Evolutionary conservation across 2,797 vertebrate genomes (phyloP).

Genomic region (Linurgus olivaceus): DNA sequence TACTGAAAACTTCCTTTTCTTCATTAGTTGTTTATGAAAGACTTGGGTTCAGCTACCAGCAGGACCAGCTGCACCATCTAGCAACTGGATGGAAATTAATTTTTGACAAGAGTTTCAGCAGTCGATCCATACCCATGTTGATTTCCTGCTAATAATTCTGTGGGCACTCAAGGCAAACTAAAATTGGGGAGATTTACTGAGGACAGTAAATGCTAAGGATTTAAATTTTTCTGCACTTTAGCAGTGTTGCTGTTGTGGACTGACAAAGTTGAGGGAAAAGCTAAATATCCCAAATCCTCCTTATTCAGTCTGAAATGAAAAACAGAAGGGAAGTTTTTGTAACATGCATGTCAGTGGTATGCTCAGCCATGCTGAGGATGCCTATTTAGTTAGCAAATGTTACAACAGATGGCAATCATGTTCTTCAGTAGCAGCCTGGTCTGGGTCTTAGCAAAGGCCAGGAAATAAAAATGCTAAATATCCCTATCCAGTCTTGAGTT

Average conservation of each 20-base stretch:
- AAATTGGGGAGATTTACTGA: background rate
- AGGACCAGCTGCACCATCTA: background rate
- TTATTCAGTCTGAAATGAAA: background rate
- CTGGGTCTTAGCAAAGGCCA: background rate
- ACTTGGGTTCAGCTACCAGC: background rate
- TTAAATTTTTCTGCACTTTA: background rate
- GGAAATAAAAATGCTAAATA: background rate
- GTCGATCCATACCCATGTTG: background rate
- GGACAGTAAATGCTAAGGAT: background rate
- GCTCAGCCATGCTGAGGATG: background rate
- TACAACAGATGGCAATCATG: conserved; percentile 13
- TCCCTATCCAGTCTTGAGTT: background rate
- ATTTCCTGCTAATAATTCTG: background rate
- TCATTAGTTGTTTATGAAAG: background rate
- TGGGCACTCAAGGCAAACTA: background rate
- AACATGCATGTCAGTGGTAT: background rate
- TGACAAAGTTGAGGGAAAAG: background rate
- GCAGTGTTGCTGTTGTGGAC: background rate
- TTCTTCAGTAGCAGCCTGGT: background rate
- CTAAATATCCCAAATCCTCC: background rate
- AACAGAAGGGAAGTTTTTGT: background rate
- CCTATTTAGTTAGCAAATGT: conserved; percentile 2
- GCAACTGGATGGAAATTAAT: background rate
- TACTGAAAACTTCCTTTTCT: background rate
- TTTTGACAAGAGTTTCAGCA: background rate